Percentiles rank a stretch among this genome's conserved stretches.
Evolutionary conservation across 1,140 invertebrate species (phyloP).

Genomic region (Brachionus paranguensis): DNA sequence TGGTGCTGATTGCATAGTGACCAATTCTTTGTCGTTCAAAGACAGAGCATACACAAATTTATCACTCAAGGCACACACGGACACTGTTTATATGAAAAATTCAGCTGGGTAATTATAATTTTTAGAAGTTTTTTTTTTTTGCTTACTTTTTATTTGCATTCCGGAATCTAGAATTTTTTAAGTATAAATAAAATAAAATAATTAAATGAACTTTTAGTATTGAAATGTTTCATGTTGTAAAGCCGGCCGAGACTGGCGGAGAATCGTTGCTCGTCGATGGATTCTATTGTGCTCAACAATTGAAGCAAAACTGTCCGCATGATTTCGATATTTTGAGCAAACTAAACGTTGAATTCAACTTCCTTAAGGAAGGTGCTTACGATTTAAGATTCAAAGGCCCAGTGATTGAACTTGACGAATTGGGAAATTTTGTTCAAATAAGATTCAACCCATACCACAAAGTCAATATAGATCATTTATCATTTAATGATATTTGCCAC

Average conservation of each 20-base stretch:
- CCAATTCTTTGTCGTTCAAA: slow-evolving; percentile 57
- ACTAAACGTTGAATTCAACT: slow-evolving; percentile 62
- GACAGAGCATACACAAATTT: slow-evolving; percentile 65
- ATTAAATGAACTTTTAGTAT: slow-evolving; percentile 52
- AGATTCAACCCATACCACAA: slow-evolving; percentile 67
- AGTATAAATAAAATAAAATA: not conserved
- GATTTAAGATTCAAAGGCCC: slow-evolving; percentile 44
- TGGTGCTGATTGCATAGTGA: slow-evolving; percentile 58
- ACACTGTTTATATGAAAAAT: slow-evolving; percentile 68
- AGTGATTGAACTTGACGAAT: slow-evolving; percentile 43
- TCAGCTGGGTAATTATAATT: slow-evolving; percentile 60
- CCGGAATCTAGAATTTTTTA: no score
- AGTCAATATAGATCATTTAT: slow-evolving; percentile 59
- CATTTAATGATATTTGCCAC: slow-evolving; percentile 55
- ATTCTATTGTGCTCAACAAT: slow-evolving; percentile 61
- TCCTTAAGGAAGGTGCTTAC: slow-evolving; percentile 50
- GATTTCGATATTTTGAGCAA: slow-evolving; percentile 60
- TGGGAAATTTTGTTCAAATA: slow-evolving; percentile 44
- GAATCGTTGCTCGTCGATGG: slow-evolving; percentile 67
- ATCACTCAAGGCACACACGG: slow-evolving; percentile 60
- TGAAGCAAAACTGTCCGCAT: slow-evolving; percentile 57
- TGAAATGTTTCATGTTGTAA: slow-evolving; percentile 66
- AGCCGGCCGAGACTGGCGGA: slow-evolving; percentile 62
- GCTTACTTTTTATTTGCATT: not conserved
- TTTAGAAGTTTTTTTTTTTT: not conserved